Conservation (phyloP, 2,888 invertebrate species). For the Pammene aurita region DNA sequence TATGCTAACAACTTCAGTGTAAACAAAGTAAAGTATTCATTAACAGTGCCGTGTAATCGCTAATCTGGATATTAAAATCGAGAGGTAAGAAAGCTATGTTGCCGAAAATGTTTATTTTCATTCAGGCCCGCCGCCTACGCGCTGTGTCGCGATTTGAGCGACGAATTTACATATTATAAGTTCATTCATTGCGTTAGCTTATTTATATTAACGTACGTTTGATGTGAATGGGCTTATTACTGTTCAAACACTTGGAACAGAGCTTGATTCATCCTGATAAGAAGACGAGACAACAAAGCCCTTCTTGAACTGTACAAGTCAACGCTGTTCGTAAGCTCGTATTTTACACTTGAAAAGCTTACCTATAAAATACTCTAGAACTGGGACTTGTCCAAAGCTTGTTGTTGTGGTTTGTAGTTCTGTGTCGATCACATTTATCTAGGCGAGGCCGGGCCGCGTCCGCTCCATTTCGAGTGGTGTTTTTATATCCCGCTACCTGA, state of each 20-base stretch:
- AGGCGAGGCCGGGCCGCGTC: constrained; percentile 71
- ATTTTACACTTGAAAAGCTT: not conserved
- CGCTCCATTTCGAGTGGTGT: constrained; percentile 78
- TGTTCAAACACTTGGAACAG: constrained; percentile 55
- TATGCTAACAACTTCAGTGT: constrained; percentile 72
- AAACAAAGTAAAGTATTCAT: constrained; percentile 56
- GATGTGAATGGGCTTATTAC: constrained; percentile 75
- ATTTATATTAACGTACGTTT: constrained; percentile 78
- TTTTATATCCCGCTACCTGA: constrained; percentile 80
- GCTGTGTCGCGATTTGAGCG: constrained; percentile 79
- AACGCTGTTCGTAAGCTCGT: not conserved
- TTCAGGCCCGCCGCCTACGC: constrained; percentile 78
- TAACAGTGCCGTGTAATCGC: constrained; percentile 69
- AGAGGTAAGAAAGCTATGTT: constrained; percentile 67
- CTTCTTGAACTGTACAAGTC: not conserved
- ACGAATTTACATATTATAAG: constrained; percentile 81
- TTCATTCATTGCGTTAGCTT: constrained; percentile 77
- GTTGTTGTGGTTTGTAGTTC: constrained; percentile 47
- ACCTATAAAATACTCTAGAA: not conserved
- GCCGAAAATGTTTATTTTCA: constrained; percentile 75
- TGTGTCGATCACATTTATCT: constrained; percentile 64
- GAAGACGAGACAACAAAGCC: constrained; percentile 42
- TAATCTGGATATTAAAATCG: constrained; percentile 81
- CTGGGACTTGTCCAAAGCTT: constrained; percentile 11
- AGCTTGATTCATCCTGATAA: constrained; percentile 60